Percentiles rank a stretch among this genome's conserved stretches.
phyloP scores from a whole-genome alignment of 2,797 vertebrate genomes.

The Melanotaenia nigrans region DNA sequence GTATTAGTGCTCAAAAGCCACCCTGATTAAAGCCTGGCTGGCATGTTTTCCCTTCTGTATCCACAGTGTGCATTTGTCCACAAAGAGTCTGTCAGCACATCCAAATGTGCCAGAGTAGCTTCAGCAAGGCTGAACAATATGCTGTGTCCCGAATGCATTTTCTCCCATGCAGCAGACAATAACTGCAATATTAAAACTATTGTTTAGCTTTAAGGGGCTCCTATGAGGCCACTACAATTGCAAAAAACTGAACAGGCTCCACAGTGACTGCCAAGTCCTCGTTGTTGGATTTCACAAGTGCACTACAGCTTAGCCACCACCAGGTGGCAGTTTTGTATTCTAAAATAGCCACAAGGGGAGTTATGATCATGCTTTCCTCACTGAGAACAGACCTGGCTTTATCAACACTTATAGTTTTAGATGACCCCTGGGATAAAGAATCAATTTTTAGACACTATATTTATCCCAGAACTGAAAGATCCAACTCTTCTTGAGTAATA shows the following conservation, averaged over 20 bases:
- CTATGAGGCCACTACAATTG: neutral
- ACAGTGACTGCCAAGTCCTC: neutral
- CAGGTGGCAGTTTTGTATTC: slow-evolving; percentile 75
- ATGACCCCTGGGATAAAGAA: neutral
- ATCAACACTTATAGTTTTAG: neutral
- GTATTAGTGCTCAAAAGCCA: slow-evolving; percentile 13
- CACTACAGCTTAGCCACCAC: slow-evolving; percentile 59
- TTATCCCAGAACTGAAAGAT: neutral
- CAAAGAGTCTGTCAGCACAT: slow-evolving; percentile 11
- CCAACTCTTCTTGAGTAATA: neutral
- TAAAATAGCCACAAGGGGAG: slow-evolving; percentile 20
- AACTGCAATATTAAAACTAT: slow-evolving; percentile 23
- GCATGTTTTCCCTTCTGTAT: slow-evolving; percentile 11
- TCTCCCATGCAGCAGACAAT: slow-evolving; percentile 6
- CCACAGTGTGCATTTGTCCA: slow-evolving; percentile 1
- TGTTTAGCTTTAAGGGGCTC: neutral
- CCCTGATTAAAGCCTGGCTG: slow-evolving; percentile 10
- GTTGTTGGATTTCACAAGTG: neutral
- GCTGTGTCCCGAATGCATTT: neutral
- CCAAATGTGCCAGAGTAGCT: slow-evolving; percentile 5
- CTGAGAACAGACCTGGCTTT: neutral
- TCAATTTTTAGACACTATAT: neutral
- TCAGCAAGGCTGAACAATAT: slow-evolving; percentile 11
- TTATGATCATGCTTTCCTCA: neutral
- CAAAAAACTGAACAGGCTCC: neutral